These are phyloP conservation scores for Brachionus rubens DNA, from an alignment of 1,140 invertebrate species.

Conservation along the genomic window DNA sequence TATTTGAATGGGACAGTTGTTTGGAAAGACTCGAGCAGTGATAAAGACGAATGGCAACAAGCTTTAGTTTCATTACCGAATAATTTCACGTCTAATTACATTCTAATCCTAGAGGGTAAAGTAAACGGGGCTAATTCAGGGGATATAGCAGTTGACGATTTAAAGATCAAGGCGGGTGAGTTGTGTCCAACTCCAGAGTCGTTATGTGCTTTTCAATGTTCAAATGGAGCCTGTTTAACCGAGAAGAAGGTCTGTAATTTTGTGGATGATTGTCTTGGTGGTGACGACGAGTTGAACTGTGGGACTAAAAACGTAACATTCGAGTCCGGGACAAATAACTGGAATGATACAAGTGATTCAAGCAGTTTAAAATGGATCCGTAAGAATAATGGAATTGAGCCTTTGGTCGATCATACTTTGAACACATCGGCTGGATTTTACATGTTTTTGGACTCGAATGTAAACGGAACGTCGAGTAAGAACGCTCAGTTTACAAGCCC, in stretches of 20 bases:
- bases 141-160: conserved; percentile 47
- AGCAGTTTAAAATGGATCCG: conserved; percentile 40
- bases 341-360: conserved; percentile 46
- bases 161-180: conserved; percentile 1
- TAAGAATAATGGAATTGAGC: conserved; percentile 22
- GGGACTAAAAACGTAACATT: conserved; percentile 48
- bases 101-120: conserved; percentile 24
- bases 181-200: background rate
- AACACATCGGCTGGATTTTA: conserved; percentile 46
- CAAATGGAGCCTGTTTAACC: conserved; percentile 49
- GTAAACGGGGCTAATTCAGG: background rate
- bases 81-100: background rate
- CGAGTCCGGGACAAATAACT: conserved; percentile 48
- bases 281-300: conserved; percentile 54
- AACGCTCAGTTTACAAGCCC: conserved; percentile 46
- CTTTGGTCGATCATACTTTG: conserved; percentile 49
- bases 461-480: background rate
- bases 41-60: conserved; percentile 24
- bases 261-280: conserved; percentile 52
- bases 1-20: background rate
- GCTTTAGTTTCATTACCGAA: conserved; percentile 30
- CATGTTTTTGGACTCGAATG: conserved; percentile 42
- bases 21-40: conserved; percentile 10
- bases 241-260: conserved; percentile 54
- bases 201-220: conserved; percentile 19